These are phyloP conservation scores for Netta rufina DNA, from an alignment of 2,797 vertebrate species.

Conservation along the genomic window DNA sequence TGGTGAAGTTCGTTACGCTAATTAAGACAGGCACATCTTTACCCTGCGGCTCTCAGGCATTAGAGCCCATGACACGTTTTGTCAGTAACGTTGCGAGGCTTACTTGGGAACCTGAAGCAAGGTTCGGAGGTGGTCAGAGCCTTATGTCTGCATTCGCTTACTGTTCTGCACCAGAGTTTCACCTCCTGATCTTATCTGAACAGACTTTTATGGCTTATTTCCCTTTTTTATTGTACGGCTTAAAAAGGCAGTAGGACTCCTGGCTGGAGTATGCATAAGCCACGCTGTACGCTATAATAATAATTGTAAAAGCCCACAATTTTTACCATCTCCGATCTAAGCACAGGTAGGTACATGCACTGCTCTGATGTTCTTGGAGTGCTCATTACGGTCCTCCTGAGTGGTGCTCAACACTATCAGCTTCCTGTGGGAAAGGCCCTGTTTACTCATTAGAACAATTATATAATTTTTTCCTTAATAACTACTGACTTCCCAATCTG, in stretches of 20 bases:
- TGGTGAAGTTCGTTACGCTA: neutral
- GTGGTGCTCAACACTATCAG: neutral
- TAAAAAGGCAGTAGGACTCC: neutral
- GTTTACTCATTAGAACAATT: conserved; percentile 25
- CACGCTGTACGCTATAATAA: neutral
- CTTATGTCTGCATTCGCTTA: neutral
- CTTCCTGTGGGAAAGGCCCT: neutral
- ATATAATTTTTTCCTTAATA: neutral
- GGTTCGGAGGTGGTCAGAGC: neutral
- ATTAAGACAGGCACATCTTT: neutral
- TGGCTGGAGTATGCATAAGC: neutral
- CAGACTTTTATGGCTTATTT: neutral
- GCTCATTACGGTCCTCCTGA: neutral
- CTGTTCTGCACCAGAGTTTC: neutral
- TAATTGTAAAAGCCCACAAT: neutral
- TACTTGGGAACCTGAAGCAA: neutral
- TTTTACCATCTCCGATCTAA: neutral
- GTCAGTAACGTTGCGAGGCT: neutral
- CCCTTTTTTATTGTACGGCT: neutral
- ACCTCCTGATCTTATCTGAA: neutral
- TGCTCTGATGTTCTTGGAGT: neutral
- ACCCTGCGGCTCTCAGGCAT: rapidly evolving
- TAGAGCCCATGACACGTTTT: rapidly evolving
- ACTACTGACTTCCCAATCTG: neutral
- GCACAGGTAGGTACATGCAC: neutral